These are phyloP conservation scores for Artemisiospiza belli DNA, from an alignment of 2,113 vertebrate genomes.

Conservation along the genomic window DNA sequence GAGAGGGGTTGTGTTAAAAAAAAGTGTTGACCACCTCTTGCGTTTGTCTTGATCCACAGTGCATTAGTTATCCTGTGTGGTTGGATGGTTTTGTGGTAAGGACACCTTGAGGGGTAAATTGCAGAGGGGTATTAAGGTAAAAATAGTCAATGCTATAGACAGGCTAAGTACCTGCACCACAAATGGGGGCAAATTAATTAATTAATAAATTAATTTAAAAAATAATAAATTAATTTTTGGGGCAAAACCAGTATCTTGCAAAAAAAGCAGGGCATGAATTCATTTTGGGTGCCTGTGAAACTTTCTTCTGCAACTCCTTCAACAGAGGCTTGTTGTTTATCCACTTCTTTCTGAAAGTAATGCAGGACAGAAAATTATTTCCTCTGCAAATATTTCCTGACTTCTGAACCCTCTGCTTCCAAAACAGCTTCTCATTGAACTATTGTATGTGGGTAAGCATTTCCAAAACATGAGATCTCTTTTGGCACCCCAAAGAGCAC, in stretches of 20 bases:
- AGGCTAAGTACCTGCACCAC: not conserved
- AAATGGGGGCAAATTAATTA: not conserved
- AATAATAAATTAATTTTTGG: not conserved
- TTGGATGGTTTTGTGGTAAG: not conserved
- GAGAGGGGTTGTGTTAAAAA: not conserved
- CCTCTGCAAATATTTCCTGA: not conserved
- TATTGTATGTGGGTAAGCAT: not conserved
- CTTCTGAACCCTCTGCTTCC: not conserved
- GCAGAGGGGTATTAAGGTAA: not conserved
- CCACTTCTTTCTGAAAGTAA: not conserved
- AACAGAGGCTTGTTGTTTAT: not conserved
- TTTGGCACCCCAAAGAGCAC: not conserved
- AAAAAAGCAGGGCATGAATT: not conserved
- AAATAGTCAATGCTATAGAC: not conserved
- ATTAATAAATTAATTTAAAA: no score
- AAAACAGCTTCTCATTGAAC: not conserved
- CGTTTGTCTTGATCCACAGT: not conserved
- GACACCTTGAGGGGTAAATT: not conserved
- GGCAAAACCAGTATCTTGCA: not conserved
- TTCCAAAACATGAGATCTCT: not conserved
- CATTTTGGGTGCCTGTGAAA: not conserved
- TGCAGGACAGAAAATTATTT: not conserved
- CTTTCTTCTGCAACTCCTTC: not conserved
- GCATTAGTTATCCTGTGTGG: rapidly evolving
- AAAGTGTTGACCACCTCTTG: not conserved